Evolutionary conservation across 64 coral and sea anemone genomes (phyloP), one percentile per base, ranked within the genome.

Genomic region (Dendrophyllia cribrosa): DNA sequence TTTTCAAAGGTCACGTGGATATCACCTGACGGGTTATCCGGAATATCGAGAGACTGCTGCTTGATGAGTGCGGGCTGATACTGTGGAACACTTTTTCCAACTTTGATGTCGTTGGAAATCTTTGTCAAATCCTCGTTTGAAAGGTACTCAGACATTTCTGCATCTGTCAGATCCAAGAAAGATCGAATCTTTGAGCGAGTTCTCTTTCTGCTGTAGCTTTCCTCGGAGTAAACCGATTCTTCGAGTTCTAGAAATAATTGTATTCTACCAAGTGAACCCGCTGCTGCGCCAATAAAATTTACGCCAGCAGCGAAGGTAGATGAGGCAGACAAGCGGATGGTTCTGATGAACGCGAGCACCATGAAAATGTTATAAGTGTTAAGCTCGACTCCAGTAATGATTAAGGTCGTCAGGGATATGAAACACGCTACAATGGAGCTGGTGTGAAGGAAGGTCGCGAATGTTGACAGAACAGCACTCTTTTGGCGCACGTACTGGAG

Each of bases 391-490:
- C 91, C 91, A 21, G 85, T 67, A 45, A 97, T 88, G 26, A 91
- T 82, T 20, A 97, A 59, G 12, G 92, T 94, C 47, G 95, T 97
- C 76, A 97, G 50, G 67, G 95, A 97, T 44, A 97, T 92, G 51
- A 97, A 94, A 49, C 91, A 92, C 7, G 95, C 95, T 19, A 97
- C 85, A 17, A 77, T 86, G 22, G 88, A 89, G 58, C 88, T 94
- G 20, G 95, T 97, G 76, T 97, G 93, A 8, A 97, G 71, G 26
- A 97, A 92, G 14, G 95, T 94, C 22, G 91, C 95, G 45, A 97
- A 94, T 24, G 92, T 93, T 9, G 82, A 88, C 13, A 97, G 44
- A 59, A 97, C 91, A 66, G 88, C 95, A 58, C 92, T 97, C 58
- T 90, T 97, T 76, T 97, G 95, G 9, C 85, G 77, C 19, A 91